A percentile compares a stretch with the other conserved stretches of the same genome.
Evolutionary conservation across 2,888 invertebrate species (phyloP).

Genomic region (Helicoverpa assulta): DNA sequence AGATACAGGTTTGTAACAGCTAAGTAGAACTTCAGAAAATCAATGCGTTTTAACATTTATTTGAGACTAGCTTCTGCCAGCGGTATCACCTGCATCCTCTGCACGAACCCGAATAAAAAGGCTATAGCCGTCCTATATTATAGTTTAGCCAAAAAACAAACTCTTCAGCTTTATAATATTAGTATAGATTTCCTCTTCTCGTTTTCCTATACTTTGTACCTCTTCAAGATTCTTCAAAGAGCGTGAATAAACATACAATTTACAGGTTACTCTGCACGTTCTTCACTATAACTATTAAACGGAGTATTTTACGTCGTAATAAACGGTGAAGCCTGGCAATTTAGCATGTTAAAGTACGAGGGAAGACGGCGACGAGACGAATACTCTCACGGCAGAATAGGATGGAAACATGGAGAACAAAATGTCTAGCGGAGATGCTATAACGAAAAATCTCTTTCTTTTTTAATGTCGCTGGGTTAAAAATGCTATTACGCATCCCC

Average conservation of each 20-base stretch:
- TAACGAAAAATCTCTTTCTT: too few relatives aligned
- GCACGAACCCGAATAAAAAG: too few relatives aligned
- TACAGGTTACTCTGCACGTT: conserved; percentile 14
- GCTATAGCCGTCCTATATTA: too few relatives aligned
- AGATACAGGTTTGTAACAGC: too few relatives aligned
- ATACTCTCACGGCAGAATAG: conserved; percentile 30
- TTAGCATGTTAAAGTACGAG: conserved; percentile 55
- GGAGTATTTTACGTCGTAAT: conserved; percentile 52
- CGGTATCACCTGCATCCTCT: too few relatives aligned
- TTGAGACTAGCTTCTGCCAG: too few relatives aligned
- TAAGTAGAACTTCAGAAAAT: neutral
- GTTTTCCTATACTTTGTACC: neutral
- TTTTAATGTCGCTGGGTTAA: too few relatives aligned
- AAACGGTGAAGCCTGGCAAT: conserved; percentile 47
- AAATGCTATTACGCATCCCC: too few relatives aligned
- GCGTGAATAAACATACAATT: neutral
- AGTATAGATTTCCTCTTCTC: neutral
- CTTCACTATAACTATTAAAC: conserved; percentile 41
- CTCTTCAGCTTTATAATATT: too few relatives aligned
- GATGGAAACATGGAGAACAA: neutral
- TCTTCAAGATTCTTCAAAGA: neutral
- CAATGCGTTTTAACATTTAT: neutral
- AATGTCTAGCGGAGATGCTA: too few relatives aligned
- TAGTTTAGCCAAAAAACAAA: too few relatives aligned
- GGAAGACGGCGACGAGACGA: conserved; percentile 34